phyloP scores from a whole-genome alignment of 2,888 invertebrate species.

The Lissocephala sabroskyi region DNA sequence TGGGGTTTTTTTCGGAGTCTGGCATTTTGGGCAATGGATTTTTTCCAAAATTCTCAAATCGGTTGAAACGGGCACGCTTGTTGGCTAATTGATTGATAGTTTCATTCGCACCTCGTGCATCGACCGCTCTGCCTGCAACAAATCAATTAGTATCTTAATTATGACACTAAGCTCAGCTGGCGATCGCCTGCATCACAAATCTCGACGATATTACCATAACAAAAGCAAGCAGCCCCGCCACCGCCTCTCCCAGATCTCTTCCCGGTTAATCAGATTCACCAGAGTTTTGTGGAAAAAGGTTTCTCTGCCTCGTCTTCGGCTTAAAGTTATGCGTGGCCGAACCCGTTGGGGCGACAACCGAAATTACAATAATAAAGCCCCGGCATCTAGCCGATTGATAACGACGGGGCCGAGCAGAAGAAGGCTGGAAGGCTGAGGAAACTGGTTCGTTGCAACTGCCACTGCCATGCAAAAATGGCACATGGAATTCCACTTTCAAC shows the following conservation, averaged over 20 bases:
- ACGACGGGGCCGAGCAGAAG: too few species aligned
- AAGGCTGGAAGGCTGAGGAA: slow-evolving; percentile 35
- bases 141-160: slow-evolving; percentile 63
- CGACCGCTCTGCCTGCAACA: slow-evolving; percentile 33
- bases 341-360: slow-evolving; percentile 37
- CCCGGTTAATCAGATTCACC: slow-evolving; percentile 65
- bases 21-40: too few species aligned
- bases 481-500: slow-evolving; percentile 32
- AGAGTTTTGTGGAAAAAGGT: too few species aligned
- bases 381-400: too few species aligned
- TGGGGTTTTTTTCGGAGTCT: too few species aligned
- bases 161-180: slow-evolving; percentile 52
- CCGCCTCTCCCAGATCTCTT: slow-evolving; percentile 49
- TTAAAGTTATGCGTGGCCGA: slow-evolving; percentile 32
- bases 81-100: slow-evolving; percentile 51
- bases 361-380: slow-evolving; percentile 54
- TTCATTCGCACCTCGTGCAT: slow-evolving; percentile 21
- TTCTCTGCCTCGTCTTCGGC: too few species aligned
- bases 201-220: slow-evolving; percentile 54
- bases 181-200: slow-evolving; percentile 3
- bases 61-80: neutral
- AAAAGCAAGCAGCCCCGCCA: slow-evolving; percentile 19
- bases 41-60: too few species aligned
- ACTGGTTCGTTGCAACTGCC: slow-evolving; percentile 39
- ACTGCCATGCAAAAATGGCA: slow-evolving; percentile 13